Percentiles rank a stretch among this genome's conserved stretches.
These are phyloP conservation scores for Cephalopachus bancanus DNA, from an alignment of 2,797 vertebrate genomes.

Conservation along the genomic window DNA sequence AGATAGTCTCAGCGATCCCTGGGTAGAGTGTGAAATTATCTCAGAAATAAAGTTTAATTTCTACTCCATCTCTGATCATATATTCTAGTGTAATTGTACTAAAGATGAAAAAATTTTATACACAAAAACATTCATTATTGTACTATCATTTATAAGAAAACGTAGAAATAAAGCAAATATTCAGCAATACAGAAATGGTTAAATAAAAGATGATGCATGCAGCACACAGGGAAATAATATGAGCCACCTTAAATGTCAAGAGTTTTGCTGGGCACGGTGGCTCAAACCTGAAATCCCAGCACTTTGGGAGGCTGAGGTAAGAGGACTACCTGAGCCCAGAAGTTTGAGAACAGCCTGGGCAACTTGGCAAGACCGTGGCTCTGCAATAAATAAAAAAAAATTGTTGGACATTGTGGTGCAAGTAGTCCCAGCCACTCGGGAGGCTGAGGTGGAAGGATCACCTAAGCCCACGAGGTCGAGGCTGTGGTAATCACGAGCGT, in stretches of 20 bases:
- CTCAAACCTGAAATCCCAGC: too few species aligned
- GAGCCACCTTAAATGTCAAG: background rate
- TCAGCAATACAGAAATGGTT: background rate
- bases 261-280: background rate
- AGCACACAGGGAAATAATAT: background rate
- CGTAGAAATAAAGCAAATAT: background rate
- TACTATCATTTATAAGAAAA: constrained; percentile 29
- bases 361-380: too few species aligned
- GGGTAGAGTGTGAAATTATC: background rate
- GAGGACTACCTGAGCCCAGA: too few species aligned
- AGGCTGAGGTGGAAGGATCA: too few species aligned
- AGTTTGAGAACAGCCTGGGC: too few species aligned
- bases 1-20: background rate
- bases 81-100: background rate
- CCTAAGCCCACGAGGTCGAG: too few species aligned
- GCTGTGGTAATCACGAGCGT: too few species aligned
- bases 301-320: too few species aligned
- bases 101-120: background rate
- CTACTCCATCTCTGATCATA: background rate
- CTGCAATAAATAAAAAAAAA: too few species aligned
- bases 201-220: background rate
- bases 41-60: constrained; percentile 33
- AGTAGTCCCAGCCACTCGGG: too few species aligned
- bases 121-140: background rate
- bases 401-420: too few species aligned